Percentiles rank a stretch among this genome's conserved stretches.
Evolutionary conservation across 2,113 vertebrate species (phyloP).

Genomic region (Uria lomvia): DNA sequence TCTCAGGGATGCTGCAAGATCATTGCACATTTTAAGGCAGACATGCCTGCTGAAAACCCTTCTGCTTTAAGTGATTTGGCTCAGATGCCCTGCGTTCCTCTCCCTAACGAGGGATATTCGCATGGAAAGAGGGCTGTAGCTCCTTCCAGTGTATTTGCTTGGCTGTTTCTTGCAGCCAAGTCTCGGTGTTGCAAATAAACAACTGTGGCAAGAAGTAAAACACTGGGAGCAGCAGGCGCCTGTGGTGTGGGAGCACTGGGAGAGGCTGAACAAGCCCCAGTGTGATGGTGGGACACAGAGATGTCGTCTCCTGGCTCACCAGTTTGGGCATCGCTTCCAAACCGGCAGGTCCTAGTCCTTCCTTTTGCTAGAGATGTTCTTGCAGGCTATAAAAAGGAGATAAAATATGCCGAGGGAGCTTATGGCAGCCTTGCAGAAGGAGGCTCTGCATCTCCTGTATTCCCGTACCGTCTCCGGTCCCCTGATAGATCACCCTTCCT

Average conservation of each 20-base stretch:
- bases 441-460: background rate
- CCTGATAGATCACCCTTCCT: background rate
- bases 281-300: background rate
- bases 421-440: background rate
- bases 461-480: background rate
- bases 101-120: background rate
- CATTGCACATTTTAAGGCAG: background rate
- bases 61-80: background rate
- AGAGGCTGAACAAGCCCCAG: background rate
- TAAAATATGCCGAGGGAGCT: background rate
- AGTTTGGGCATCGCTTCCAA: background rate
- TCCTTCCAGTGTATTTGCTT: background rate
- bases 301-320: background rate
- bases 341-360: fast-evolving
- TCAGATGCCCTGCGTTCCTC: background rate
- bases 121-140: background rate
- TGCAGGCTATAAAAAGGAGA: background rate
- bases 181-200: background rate
- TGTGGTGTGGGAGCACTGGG: background rate
- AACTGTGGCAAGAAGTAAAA: background rate
- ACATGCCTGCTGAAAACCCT: background rate
- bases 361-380: background rate
- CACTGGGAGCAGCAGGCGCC: background rate
- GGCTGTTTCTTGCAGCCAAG: background rate
- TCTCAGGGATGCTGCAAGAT: background rate